Base-by-base conservation (phyloP, 1,140 invertebrate species). In the Sinonovacula constricta region DNA sequence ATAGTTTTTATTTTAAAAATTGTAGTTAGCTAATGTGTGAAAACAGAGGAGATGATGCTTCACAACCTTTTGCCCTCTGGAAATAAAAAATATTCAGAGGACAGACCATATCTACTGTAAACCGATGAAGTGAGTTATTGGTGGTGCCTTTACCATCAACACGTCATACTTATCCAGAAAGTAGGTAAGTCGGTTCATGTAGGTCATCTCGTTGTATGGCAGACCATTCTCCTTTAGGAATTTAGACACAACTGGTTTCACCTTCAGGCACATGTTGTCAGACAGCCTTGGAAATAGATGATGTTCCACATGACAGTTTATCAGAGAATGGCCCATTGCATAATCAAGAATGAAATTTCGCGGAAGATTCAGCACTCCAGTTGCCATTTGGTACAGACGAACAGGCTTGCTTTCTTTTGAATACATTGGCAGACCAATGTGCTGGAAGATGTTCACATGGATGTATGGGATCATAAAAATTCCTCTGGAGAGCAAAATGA, bases 361-460 rank as follows among this genome's bases (percentile, higher is more conserved):
- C 0, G 81, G 71, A 0, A 90, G 82, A 62, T 90, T 90, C 12
- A 90, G 80, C 12, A 87, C 85, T 10, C 88, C 89, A n/a, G 86
- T 86, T 3, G 89, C 79, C 89, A 90, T 90, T 75, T 89, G 88
- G 71, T 89, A 90, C n/a, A 90, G 75, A 22, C 83, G 83, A 34
- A 83, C 83, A 10, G 89, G 89, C 39, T 85, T 74, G 79, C 82
- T 77, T 26, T 88, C 69, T 30, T 71, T 78, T 7, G 85, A 83
- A 65, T 88, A 90, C 89, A 90, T 90, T 1, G 89, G 84, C 22
- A 90, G 81, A 15, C 89, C 89, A 31, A 90, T 90, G 71, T 90
- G 89, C 62, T 90, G 89, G 75, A 90, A 90, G 57, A 90, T 88
- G 77, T 90, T 90, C 12, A 90, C 83, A 62, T 90, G 89, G 34